A percentile compares a stretch with the other conserved stretches of the same genome.
Conservation (phyloP, 2,888 invertebrate species). For the Myopa testacea region DNA sequence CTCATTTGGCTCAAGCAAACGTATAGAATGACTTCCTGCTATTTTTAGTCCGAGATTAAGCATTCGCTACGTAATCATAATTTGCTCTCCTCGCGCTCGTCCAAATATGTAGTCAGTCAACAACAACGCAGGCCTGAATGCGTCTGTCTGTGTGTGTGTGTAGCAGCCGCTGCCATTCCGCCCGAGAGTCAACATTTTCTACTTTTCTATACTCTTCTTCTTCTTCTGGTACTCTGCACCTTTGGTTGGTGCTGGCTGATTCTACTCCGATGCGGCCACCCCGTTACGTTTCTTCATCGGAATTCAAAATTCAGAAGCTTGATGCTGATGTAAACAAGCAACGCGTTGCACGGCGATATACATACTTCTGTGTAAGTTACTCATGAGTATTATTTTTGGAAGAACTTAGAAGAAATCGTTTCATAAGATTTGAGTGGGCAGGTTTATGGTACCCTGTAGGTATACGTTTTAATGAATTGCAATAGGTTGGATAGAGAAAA, state of each 20-base stretch:
- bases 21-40: conserved; percentile 32
- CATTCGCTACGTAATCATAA: background rate
- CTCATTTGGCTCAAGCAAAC: background rate
- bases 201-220: background rate
- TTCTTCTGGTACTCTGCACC: background rate
- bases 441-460: background rate
- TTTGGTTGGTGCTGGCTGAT: background rate
- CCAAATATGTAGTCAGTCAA: background rate
- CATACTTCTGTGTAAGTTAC: background rate
- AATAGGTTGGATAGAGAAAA: too few relatives aligned
- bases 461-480: background rate
- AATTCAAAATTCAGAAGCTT: conserved; percentile 7
- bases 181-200: background rate
- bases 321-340: conserved; percentile 2
- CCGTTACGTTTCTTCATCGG: background rate
- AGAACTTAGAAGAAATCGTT: background rate
- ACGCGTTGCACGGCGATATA: background rate
- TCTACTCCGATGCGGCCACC: background rate
- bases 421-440: background rate
- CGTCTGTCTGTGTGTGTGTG: background rate
- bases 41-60: conserved; percentile 41
- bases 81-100: background rate
- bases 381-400: conserved; percentile 7
- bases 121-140: background rate
- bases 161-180: background rate